Percentiles rank a stretch among this genome's conserved stretches.
Conservation (phyloP, 2,888 invertebrate species). For the Tachina grossa region DNA sequence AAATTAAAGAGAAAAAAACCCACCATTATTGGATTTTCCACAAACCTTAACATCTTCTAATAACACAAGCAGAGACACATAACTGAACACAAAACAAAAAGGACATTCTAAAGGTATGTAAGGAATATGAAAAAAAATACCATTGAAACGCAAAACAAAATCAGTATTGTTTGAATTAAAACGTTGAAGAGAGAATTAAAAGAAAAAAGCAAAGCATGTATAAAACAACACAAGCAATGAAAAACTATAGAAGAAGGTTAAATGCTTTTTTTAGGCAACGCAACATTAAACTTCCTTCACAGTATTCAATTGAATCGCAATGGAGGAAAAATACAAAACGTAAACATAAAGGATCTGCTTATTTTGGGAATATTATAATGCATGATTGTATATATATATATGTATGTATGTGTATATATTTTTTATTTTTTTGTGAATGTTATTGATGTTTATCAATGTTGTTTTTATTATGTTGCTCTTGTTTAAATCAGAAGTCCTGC, state of each 20-base stretch:
- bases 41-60: conserved; percentile 5
- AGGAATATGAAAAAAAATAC: neutral
- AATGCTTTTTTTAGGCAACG: neutral
- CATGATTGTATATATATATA: conserved; percentile 13
- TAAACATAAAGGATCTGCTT: neutral
- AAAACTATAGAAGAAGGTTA: conserved; percentile 44
- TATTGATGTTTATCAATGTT: conserved; percentile 49
- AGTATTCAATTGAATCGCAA: conserved; percentile 14
- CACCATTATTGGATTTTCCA: conserved; percentile 24
- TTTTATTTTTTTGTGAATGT: conserved; percentile 25
- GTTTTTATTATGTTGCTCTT: neutral
- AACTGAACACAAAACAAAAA: conserved; percentile 6
- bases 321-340: neutral
- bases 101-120: conserved; percentile 38
- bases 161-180: conserved; percentile 42
- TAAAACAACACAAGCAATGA: conserved; percentile 24
- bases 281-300: conserved; percentile 53
- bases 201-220: too few species aligned
- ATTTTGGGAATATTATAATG: conserved; percentile 1
- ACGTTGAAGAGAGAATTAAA: conserved; percentile 15
- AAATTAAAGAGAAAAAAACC: conserved; percentile 6
- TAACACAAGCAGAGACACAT: neutral
- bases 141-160: conserved; percentile 15
- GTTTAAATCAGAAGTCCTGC: neutral
- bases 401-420: too few species aligned